phyloP scores from a whole-genome alignment of 2,113 vertebrate species.

The Grammomys dolichurus region DNA sequence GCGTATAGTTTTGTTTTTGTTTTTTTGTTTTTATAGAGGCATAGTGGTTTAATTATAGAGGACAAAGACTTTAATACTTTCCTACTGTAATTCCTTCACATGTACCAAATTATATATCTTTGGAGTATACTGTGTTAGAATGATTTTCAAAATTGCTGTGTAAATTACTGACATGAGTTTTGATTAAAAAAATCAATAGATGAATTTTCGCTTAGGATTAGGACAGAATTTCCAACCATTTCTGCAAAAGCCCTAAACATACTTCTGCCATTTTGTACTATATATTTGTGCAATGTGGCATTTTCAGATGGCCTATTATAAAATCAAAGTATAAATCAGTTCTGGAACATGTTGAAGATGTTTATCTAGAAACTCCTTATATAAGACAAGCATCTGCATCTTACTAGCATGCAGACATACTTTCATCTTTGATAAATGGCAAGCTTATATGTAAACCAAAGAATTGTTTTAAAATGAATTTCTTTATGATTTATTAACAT shows the following conservation, averaged over 20 bases:
- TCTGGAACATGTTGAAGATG: background rate
- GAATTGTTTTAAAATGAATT: conserved; percentile 1
- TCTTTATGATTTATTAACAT: background rate
- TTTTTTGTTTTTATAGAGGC: background rate
- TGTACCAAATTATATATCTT: background rate
- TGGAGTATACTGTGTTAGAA: background rate
- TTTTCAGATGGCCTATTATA: background rate
- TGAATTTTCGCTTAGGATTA: background rate
- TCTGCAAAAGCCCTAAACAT: background rate
- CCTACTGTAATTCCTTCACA: background rate
- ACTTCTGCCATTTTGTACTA: background rate
- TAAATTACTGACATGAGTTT: background rate
- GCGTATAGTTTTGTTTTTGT: background rate
- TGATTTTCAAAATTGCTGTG: background rate
- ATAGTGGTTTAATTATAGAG: background rate
- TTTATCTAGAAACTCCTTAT: background rate
- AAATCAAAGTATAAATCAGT: background rate
- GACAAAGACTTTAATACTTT: background rate
- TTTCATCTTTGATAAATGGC: background rate
- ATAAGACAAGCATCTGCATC: background rate
- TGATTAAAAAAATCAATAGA: background rate
- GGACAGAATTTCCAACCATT: background rate
- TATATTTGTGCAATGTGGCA: background rate
- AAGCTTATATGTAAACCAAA: background rate
- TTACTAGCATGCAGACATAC: background rate